Percentiles rank a stretch among this genome's conserved stretches.
Conservation (phyloP, 2,888 invertebrate genomes). For the Pollenia labialis region DNA sequence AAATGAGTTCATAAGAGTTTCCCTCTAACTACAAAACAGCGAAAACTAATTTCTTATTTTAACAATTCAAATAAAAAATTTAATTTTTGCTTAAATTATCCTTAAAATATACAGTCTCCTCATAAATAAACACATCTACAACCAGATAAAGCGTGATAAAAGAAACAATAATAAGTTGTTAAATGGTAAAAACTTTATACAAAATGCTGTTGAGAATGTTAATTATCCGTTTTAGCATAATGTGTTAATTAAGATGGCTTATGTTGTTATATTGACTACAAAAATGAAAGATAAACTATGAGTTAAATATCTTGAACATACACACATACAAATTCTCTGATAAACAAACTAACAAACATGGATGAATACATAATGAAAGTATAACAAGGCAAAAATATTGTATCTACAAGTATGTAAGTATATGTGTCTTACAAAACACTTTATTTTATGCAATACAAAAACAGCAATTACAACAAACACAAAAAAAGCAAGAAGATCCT, state of each 20-base stretch:
- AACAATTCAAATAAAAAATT: too few relatives aligned
- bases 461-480: not conserved
- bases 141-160: slow-evolving; percentile 1
- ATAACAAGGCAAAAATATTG: slow-evolving; percentile 9
- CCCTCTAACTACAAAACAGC: too few relatives aligned
- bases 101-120: not conserved
- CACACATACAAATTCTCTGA: not conserved
- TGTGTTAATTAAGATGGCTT: slow-evolving; percentile 72
- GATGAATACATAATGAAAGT: not conserved
- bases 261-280: slow-evolving; percentile 59
- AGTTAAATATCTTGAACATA: slow-evolving; percentile 13
- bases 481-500: slow-evolving; percentile 30
- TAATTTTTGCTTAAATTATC: not conserved
- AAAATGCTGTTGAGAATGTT: slow-evolving; percentile 64
- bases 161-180: slow-evolving; percentile 21
- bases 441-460: not conserved
- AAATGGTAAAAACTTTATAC: slow-evolving; percentile 47
- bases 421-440: slow-evolving; percentile 1
- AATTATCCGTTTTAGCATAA: slow-evolving; percentile 71
- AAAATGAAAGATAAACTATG: slow-evolving; percentile 58
- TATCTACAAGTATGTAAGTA: not conserved
- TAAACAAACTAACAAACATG: not conserved
- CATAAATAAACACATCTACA: not conserved
- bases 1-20: too few relatives aligned
- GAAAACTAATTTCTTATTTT: too few relatives aligned